Base-by-base conservation (phyloP, 2,888 invertebrate species). In the Cyaniris semiargus region DNA sequence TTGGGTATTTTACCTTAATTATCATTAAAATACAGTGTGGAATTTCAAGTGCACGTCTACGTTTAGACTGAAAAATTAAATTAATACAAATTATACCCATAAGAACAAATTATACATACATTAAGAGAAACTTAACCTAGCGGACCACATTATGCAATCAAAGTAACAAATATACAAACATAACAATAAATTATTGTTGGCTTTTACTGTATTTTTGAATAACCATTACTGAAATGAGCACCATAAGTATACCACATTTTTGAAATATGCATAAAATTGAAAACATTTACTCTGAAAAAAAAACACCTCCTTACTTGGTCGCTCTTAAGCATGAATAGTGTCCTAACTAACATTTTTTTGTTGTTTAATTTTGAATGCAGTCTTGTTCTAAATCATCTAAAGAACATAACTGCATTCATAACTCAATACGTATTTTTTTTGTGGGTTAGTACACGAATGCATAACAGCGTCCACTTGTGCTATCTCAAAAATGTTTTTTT, bases 91-190 rank as follows among this genome's bases (percentile, higher is more conserved):
- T 23, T 21, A 10, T 58, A 60, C 60, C 23, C 27, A 66, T 5
- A 27, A 66, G 66, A 66, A 66, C 66, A 66, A 66, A 66, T 66
- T 23, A 23, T 66, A 66, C 15, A 31, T 66, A 27, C 6, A 66
- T 15, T 66, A 27, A 31, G 27, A 27, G 18, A 27, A 66, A 15
- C 66, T 66, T 66, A 66, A 31, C 27, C 66, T 66, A 66, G 66
- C 7, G 66, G 66, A 66, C 66, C 66, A 66, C 66, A 31, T 66
- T 66, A 66, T 66, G 66, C 66, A 31, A 66, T 66, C 15, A 31
- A 66, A 66, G 60, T 23, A 27, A 66, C 66, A 66, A 66, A 66
- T 66, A 66, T 66, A 66, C 66, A 66, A 31, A 66, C 66, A 66
- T 66, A 66, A 66, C 27, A 18, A 66, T 31, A 31, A 66, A 31